A percentile compares a stretch with the other conserved stretches of the same genome.
Conservation (phyloP, 1,140 invertebrate genomes). For the Rhizoglyphus robini region DNA sequence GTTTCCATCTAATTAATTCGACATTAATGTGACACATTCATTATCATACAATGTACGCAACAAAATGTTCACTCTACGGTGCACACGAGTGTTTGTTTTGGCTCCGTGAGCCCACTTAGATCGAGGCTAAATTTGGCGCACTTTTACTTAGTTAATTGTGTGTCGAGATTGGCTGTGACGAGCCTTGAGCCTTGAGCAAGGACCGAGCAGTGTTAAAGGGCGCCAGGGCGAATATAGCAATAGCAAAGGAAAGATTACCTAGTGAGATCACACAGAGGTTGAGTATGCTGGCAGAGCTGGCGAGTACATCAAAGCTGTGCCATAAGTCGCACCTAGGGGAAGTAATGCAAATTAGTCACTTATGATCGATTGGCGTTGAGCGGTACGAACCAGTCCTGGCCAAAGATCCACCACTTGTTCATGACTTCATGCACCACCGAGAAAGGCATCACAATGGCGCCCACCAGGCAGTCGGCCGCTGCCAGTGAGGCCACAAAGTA, state of each 20-base stretch:
- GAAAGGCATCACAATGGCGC: conserved; percentile 62
- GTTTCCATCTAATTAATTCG: too few species aligned
- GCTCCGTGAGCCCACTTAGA: too few species aligned
- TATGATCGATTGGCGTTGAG: neutral
- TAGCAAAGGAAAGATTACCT: conserved; percentile 34
- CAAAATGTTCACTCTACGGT: too few species aligned
- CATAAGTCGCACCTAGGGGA: conserved; percentile 64
- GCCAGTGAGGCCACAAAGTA: conserved; percentile 62
- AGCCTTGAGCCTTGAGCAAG: too few species aligned
- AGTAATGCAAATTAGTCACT: neutral
- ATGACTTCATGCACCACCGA: conserved; percentile 58
- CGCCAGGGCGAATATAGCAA: neutral
- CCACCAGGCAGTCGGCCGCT: conserved; percentile 58
- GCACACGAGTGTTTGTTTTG: too few species aligned
- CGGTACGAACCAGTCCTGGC: conserved; percentile 42
- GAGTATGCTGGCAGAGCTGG: conserved; percentile 85
- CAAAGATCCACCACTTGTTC: conserved; percentile 33
- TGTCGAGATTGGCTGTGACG: too few species aligned
- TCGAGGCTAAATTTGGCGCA: too few species aligned
- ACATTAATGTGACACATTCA: too few species aligned
- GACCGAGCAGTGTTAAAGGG: neutral
- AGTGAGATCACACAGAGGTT: conserved; percentile 89
- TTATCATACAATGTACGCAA: too few species aligned
- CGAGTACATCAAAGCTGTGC: conserved; percentile 88
- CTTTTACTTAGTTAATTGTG: too few species aligned